phyloP scores from a whole-genome alignment of 1,140 invertebrate species.

The Rhopalosiphum padi region DNA sequence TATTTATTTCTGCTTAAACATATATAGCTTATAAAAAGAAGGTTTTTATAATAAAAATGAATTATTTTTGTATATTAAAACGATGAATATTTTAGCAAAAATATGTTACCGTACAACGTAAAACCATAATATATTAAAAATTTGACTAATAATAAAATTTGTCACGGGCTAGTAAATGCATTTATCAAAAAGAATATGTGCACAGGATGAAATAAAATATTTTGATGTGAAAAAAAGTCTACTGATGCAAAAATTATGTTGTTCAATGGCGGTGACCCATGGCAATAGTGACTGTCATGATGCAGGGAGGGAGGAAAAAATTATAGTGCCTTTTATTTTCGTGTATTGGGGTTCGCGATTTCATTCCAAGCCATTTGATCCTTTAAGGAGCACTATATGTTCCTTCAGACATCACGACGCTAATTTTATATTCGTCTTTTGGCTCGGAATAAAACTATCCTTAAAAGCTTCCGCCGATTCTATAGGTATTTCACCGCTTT shows the following conservation, averaged over 20 bases:
- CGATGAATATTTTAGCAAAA: slow-evolving; percentile 4
- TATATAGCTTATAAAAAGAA: background rate
- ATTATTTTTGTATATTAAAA: background rate
- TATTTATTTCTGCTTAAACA: background rate
- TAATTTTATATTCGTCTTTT: slow-evolving; percentile 58
- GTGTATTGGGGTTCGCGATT: slow-evolving; percentile 53
- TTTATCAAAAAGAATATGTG: slow-evolving; percentile 35
- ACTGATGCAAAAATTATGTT: slow-evolving; percentile 53
- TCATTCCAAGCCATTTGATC: slow-evolving; percentile 55
- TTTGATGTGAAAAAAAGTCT: slow-evolving; percentile 18
- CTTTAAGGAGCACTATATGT: slow-evolving; percentile 49
- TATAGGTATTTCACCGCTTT: slow-evolving; percentile 4
- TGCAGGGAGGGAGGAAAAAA: slow-evolving; percentile 13
- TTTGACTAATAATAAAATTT: slow-evolving; percentile 22
- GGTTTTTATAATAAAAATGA: background rate
- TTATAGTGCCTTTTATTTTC: slow-evolving; percentile 57
- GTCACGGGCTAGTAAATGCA: background rate
- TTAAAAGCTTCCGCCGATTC: slow-evolving; percentile 51
- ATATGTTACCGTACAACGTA: background rate
- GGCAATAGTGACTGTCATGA: background rate
- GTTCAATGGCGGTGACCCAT: slow-evolving; percentile 18
- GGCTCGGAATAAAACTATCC: slow-evolving; percentile 42
- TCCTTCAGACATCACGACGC: slow-evolving; percentile 37
- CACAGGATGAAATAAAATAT: slow-evolving; percentile 42
- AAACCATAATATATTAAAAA: background rate